A percentile compares a stretch with the other conserved stretches of the same genome.
Evolutionary conservation across 2,888 invertebrate genomes (phyloP).

Genomic region (Harpagoxenus sublaevis): DNA sequence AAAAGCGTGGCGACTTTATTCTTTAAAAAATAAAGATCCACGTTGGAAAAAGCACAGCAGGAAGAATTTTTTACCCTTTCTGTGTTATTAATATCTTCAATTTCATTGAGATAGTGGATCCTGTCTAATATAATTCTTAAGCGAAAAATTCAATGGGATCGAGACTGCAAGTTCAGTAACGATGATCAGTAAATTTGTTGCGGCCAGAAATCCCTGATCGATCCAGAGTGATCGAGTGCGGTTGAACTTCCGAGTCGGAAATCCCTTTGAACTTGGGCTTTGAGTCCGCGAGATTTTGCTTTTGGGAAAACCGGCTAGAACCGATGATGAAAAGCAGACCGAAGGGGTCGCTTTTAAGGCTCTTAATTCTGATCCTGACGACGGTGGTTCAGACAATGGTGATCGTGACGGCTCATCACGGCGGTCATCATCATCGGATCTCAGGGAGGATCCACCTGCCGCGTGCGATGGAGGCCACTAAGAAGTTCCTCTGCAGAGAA

Average conservation of each 20-base stretch:
- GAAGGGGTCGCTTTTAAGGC: conserved; percentile 36
- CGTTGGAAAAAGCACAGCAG: not conserved
- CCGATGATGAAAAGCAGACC: conserved; percentile 62
- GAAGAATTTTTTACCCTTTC: not conserved
- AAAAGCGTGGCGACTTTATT: not conserved
- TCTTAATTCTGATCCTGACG: conserved; percentile 62
- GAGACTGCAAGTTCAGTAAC: too few species aligned
- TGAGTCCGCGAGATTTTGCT: not conserved
- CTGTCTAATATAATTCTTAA: not conserved
- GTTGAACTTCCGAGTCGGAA: not conserved
- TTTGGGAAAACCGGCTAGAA: not conserved
- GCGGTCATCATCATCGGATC: not conserved
- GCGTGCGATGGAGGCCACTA: conserved; percentile 58
- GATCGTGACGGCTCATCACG: conserved; percentile 29
- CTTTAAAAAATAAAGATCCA: not conserved
- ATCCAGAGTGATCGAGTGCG: not conserved
- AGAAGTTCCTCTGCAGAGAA: conserved; percentile 71
- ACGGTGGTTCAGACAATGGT: conserved; percentile 47
- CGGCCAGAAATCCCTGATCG: not conserved
- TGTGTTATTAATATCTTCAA: not conserved
- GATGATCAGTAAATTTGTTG: not conserved
- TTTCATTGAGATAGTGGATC: not conserved
- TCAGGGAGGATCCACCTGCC: conserved; percentile 60
- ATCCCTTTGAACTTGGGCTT: not conserved
- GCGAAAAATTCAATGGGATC: not conserved